These are phyloP conservation scores for Onthophagus taurus DNA, from an alignment of 1,140 invertebrate species.

Conservation along the genomic window DNA sequence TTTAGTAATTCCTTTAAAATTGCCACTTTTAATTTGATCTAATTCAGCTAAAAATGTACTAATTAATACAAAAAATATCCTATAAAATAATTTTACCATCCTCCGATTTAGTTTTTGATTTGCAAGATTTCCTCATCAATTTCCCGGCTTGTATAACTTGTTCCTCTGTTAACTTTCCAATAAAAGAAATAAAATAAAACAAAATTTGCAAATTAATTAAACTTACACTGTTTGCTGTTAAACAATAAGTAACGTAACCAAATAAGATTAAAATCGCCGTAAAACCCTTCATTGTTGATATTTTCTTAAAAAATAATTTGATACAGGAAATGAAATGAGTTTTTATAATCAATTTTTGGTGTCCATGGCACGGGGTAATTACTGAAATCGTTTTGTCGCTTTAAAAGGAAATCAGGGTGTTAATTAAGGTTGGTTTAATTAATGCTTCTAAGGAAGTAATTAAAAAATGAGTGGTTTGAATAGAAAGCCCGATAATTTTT, in stretches of 20 bases:
- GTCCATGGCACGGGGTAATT: not conserved
- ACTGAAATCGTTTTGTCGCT: not conserved
- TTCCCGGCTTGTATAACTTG: slow-evolving; percentile 31
- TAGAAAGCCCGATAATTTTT: not conserved
- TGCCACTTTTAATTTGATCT: not conserved
- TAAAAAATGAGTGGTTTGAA: too few relatives aligned
- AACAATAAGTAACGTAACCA: not conserved
- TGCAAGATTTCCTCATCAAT: slow-evolving; percentile 31
- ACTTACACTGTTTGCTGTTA: not conserved
- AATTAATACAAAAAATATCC: not conserved
- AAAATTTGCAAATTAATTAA: not conserved
- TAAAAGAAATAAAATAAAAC: not conserved
- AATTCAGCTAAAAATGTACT: not conserved
- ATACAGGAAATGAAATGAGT: not conserved
- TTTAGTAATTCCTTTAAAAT: not conserved
- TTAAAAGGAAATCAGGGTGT: not conserved
- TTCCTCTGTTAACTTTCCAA: slow-evolving; percentile 26
- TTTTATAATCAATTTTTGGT: not conserved
- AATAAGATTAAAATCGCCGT: not conserved
- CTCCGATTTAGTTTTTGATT: slow-evolving; percentile 32
- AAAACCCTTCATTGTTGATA: not conserved
- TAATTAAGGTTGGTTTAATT: not conserved
- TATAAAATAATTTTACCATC: slow-evolving; percentile 21
- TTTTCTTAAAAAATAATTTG: not conserved
- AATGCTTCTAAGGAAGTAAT: too few relatives aligned